Conservation (phyloP, 2,113 vertebrate species). For the Cathartes aura region DNA sequence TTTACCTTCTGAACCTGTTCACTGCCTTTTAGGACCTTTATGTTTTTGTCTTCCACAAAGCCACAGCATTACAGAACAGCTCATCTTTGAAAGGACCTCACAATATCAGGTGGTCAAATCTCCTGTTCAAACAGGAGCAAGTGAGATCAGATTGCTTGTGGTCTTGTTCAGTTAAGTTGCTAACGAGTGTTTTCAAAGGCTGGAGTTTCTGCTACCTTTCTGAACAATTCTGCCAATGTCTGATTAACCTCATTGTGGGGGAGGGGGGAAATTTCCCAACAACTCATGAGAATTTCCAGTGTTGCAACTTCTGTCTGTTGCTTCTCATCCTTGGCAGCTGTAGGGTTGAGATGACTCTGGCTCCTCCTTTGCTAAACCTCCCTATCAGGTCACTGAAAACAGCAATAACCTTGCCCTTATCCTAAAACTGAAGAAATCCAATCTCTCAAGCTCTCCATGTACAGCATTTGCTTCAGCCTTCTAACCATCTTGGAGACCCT, state of each 20-base stretch:
- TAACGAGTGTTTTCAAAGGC: not conserved
- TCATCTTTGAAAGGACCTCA: not conserved
- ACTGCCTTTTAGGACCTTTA: not conserved
- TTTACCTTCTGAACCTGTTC: not conserved
- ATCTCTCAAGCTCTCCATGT: rapidly evolving
- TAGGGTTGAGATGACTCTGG: not conserved
- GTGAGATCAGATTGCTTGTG: not conserved
- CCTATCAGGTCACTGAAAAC: not conserved
- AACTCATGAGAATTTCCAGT: slow-evolving; percentile 22
- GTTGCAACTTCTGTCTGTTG: not conserved
- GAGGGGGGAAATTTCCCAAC: not conserved
- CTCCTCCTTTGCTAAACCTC: not conserved
- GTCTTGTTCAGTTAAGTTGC: not conserved
- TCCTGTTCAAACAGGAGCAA: not conserved
- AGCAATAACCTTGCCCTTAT: not conserved
- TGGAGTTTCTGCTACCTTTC: not conserved
- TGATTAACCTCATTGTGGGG: not conserved
- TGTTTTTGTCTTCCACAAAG: not conserved
- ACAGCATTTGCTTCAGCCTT: not conserved
- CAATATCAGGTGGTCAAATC: not conserved
- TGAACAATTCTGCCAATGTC: not conserved
- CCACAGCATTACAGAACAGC: not conserved
- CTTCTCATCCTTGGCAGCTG: not conserved
- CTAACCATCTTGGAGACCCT: not conserved
- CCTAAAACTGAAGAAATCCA: not conserved